These are phyloP conservation scores for Latheticus oryzae DNA, from an alignment of 2,888 invertebrate species.

Conservation along the genomic window DNA sequence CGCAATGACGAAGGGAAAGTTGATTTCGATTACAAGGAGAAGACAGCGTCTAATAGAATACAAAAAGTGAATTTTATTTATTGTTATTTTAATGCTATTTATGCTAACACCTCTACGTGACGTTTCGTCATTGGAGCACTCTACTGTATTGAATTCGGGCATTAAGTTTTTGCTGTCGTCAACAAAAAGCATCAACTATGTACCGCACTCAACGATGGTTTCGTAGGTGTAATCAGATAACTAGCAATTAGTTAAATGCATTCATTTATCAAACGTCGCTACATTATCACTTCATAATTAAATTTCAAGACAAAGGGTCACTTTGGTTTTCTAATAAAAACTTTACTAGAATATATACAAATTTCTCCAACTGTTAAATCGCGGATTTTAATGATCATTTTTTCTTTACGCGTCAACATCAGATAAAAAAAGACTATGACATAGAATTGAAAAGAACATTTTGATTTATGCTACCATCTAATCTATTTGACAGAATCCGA, in stretches of 20 bases:
- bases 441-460: constrained; percentile 43
- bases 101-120: no score
- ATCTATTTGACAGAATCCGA: constrained; percentile 37
- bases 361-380: no score
- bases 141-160: constrained; percentile 66
- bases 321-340: no score
- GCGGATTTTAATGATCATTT: constrained; percentile 27
- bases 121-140: constrained; percentile 59
- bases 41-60: no score
- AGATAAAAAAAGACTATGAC: constrained; percentile 48
- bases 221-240: constrained; percentile 64
- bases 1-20: not conserved
- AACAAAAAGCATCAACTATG: constrained; percentile 49
- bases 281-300: no score
- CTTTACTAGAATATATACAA: no score
- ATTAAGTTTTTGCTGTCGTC: constrained; percentile 51
- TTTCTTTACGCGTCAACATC: constrained; percentile 27
- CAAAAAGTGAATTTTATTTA: no score
- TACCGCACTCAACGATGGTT: constrained; percentile 43
- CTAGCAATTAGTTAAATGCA: constrained; percentile 66
- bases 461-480: constrained; percentile 42
- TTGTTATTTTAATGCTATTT: no score
- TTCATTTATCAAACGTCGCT: constrained; percentile 64
- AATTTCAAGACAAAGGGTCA: no score
- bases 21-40: no score